phyloP scores from a whole-genome alignment of 1,140 invertebrate genomes.

The Fopius arisanus region DNA sequence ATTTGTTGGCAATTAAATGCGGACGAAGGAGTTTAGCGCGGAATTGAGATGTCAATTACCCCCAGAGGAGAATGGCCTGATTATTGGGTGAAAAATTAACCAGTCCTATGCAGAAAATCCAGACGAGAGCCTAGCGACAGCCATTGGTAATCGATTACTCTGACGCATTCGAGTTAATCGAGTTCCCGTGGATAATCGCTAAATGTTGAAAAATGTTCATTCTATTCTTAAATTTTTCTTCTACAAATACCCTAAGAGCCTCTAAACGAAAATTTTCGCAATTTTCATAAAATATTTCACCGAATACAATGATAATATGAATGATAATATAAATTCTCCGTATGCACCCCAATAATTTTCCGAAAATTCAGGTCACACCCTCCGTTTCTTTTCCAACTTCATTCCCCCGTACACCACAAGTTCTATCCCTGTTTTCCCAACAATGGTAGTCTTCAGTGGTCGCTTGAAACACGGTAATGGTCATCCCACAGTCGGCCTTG shows the following conservation, averaged over 20 bases:
- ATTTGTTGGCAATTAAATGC: not conserved
- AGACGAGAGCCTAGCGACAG: not conserved
- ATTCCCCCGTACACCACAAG: too few relatives aligned
- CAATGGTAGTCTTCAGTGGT: constrained; percentile 16
- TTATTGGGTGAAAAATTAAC: not conserved
- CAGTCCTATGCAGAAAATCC: not conserved
- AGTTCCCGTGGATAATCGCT: not conserved
- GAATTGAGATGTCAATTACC: not conserved
- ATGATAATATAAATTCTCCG: too few relatives aligned
- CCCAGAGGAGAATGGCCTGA: not conserved
- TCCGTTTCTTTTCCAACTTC: too few relatives aligned
- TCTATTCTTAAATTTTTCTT: too few relatives aligned
- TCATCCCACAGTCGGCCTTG: constrained; percentile 37
- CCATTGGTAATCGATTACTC: not conserved
- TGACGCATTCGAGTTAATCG: not conserved
- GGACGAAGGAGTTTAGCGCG: not conserved
- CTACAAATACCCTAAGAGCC: too few relatives aligned
- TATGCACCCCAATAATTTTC: too few relatives aligned
- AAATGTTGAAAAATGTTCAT: not conserved
- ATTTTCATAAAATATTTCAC: too few relatives aligned
- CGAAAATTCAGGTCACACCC: too few relatives aligned
- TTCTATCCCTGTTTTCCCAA: not conserved
- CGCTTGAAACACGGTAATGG: constrained; percentile 23
- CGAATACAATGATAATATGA: too few relatives aligned
- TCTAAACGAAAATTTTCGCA: too few relatives aligned